These are phyloP conservation scores for Girardinichthys multiradiatus DNA, from an alignment of 2,113 vertebrate species.

Conservation along the genomic window DNA sequence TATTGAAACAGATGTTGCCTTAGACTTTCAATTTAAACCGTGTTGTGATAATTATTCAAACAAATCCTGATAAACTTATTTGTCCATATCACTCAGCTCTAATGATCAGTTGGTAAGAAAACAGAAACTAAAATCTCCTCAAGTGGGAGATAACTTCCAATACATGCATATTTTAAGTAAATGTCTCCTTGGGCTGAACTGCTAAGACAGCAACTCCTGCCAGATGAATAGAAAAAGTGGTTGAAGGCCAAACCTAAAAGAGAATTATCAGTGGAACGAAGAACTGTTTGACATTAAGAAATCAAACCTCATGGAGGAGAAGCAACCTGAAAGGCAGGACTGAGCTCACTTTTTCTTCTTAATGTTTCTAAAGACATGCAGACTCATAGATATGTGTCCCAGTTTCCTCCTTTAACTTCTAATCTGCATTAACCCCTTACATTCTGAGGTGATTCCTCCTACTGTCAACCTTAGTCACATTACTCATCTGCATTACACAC, in stretches of 20 bases:
- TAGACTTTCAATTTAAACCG: no score
- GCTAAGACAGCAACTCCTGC: not conserved
- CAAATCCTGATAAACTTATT: no score
- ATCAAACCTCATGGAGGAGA: no score
- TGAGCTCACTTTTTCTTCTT: not conserved
- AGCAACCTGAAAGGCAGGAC: not conserved
- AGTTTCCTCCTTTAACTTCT: constrained; percentile 10
- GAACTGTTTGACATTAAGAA: not conserved
- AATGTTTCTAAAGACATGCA: not conserved
- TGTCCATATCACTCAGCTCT: no score
- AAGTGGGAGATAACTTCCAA: not conserved
- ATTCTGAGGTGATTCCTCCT: constrained; percentile 5
- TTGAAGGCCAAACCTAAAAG: not conserved
- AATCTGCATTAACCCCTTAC: constrained; percentile 1
- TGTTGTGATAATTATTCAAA: no score
- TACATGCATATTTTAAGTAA: not conserved
- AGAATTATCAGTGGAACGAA: not conserved
- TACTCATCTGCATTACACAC: constrained; percentile 7
- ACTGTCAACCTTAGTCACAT: constrained; percentile 6
- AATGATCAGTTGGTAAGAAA: not conserved
- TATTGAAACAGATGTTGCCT: no score
- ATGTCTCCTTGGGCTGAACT: not conserved
- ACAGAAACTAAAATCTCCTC: not conserved
- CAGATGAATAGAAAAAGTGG: not conserved
- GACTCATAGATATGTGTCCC: not conserved